A percentile compares a stretch with the other conserved stretches of the same genome.
These are phyloP conservation scores for Salminus brasiliensis DNA, from an alignment of 2,113 vertebrate genomes.

Conservation along the genomic window DNA sequence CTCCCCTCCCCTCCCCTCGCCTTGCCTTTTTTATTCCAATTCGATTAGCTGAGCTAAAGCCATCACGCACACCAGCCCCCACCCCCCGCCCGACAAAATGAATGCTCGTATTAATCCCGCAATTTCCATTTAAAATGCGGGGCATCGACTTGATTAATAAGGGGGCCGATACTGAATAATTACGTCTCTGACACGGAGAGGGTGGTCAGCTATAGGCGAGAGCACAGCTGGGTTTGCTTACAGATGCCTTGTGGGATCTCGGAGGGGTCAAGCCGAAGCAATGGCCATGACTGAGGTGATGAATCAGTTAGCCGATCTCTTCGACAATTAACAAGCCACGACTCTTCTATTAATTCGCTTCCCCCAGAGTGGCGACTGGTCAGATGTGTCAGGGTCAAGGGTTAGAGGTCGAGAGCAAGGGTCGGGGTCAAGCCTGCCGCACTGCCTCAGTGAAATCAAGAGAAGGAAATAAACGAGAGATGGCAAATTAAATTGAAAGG, in stretches of 20 bases:
- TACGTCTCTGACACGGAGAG: conserved; percentile 85
- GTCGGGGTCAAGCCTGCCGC: conserved; percentile 90
- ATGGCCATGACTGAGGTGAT: conserved; percentile 99
- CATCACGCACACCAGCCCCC: no score
- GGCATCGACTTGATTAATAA: conserved; percentile 99
- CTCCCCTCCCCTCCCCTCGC: conserved; percentile 85
- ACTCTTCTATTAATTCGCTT: conserved; percentile 97
- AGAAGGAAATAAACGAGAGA: conserved; percentile 75
- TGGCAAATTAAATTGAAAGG: conserved; percentile 59
- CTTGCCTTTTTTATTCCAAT: conserved; percentile 96
- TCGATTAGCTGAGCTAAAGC: conserved; percentile 96
- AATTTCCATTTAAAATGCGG: conserved; percentile 99
- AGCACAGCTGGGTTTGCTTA: conserved; percentile 96
- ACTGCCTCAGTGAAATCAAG: conserved; percentile 70
- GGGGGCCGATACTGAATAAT: conserved; percentile 98
- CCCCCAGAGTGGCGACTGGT: conserved; percentile 96
- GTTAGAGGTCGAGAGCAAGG: conserved; percentile 91
- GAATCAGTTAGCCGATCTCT: conserved; percentile 96
- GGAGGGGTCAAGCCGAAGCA: conserved; percentile 94
- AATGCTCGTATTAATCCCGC: conserved; percentile 99
- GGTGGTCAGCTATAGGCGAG: conserved; percentile 81
- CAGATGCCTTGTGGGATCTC: conserved; percentile 92
- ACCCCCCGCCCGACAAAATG: conserved; percentile 96
- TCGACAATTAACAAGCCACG: conserved; percentile 97
- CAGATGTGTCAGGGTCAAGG: conserved; percentile 96